Evolutionary conservation across 2,113 vertebrate species (phyloP), one percentile per base, ranked within the genome.

Genomic region (Nannospalax galili): DNA sequence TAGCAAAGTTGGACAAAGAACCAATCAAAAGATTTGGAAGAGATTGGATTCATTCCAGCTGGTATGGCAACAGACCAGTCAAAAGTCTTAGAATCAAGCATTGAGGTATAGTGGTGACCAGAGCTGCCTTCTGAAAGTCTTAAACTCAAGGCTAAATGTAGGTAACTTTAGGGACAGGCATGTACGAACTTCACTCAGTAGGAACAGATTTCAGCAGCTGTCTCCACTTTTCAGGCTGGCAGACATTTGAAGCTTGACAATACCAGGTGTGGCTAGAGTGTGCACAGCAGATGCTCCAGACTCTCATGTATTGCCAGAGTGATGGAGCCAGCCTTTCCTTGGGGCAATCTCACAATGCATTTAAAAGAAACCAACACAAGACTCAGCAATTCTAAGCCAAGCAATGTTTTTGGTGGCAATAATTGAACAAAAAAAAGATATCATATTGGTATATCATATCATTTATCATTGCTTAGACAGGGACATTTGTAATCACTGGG

Each of bases 181-280:
- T 75, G 90, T 40, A 48, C 32, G 5, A 90, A 56, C 79, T 70
- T 67, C 91, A 94, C 64, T 62, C 45, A 64, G 26, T 69, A 84
- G 75, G 69, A 92, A 84, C 79, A 79, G 45, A 81, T 78, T 88
- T 91, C 64, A 65, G 28, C 86, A 96, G 79, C 89, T 97, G 88
- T 84, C 65, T 91, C 81, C 35, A 62, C 69, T 65, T 70, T 20
- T 90, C 88, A 90, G 73, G 69, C 1, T 11, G 60, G n/a, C 56
- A 77, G 78, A 75, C 7, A 35, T 26, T 48, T 78, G 20, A 73
- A 90, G 94, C 93, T 1, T 82, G 95, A 92, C 89, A 97, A 20
- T 12, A 81, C 62, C 78, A 92, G 81, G 62, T 92, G 82, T 37
- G 81, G 48, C 67, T 52, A 7, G 37, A 20, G 9, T 65, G 20